Conservation (phyloP, 53 echinoderm and acorn worm species). For the Hippasteria phrygiana region DNA sequence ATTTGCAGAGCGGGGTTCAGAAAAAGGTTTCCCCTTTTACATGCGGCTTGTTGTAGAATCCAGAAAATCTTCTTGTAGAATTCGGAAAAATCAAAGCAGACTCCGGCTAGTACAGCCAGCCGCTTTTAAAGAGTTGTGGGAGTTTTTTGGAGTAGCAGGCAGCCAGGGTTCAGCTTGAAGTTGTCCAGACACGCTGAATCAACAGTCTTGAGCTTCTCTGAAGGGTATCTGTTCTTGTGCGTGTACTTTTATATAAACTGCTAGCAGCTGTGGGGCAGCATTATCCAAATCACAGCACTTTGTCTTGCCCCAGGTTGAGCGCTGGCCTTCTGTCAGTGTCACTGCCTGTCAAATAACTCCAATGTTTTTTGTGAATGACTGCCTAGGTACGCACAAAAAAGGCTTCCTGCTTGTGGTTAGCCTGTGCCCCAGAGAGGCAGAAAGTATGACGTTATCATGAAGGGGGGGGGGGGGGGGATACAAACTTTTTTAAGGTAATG, state of each 20-base stretch:
- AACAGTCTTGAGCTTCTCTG: conserved; percentile 41
- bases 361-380: conserved; percentile 57
- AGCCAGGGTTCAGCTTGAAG: not conserved
- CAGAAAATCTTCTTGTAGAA: not conserved
- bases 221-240: not conserved
- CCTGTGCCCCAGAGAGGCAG: not conserved
- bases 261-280: not conserved
- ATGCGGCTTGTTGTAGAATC: not conserved
- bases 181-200: conserved; percentile 40
- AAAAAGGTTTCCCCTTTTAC: not conserved
- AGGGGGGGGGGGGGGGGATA: not conserved
- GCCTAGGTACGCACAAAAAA: not conserved
- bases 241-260: conserved; percentile 44
- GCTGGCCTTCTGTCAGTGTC: not conserved
- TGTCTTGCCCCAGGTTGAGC: conserved; percentile 44
- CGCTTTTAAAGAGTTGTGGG: too few species aligned
- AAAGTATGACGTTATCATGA: not conserved
- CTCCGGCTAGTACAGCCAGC: too few species aligned
- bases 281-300: not conserved
- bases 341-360: not conserved
- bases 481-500: not conserved
- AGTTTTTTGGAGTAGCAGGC: not conserved
- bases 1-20: not conserved
- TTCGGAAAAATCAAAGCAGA: not conserved
- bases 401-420: not conserved